phyloP scores from a whole-genome alignment of 2,113 vertebrate species.

The Phrynosoma platyrhinos region DNA sequence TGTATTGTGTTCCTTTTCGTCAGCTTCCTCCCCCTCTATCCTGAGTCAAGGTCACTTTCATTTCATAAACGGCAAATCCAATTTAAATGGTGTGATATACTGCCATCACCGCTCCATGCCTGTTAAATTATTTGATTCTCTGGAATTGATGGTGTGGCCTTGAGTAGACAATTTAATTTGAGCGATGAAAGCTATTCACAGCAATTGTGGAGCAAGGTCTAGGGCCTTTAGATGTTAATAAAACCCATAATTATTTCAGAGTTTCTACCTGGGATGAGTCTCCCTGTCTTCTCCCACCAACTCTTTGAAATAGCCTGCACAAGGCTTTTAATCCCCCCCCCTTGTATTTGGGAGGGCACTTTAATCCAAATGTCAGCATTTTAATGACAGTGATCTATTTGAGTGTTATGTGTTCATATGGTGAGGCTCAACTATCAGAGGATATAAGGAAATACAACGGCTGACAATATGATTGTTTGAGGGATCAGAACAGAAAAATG shows the following conservation, averaged over 20 bases:
- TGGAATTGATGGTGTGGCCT: constrained; percentile 56
- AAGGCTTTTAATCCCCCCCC: not conserved
- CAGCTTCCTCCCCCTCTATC: constrained; percentile 1
- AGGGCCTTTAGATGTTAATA: constrained; percentile 41
- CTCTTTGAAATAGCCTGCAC: not conserved
- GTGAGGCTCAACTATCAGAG: not conserved
- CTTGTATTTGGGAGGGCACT: not conserved
- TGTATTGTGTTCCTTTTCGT: constrained; percentile 32
- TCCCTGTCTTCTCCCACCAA: not conserved
- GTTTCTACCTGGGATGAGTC: constrained; percentile 3
- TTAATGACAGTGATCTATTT: not conserved
- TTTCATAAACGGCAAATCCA: constrained; percentile 60
- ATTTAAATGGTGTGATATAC: constrained; percentile 61
- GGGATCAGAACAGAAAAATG: no score
- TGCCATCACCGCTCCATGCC: constrained; percentile 27
- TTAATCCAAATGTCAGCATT: not conserved
- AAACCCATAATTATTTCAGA: constrained; percentile 9
- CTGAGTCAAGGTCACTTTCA: constrained; percentile 57
- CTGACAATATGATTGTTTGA: not conserved
- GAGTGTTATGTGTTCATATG: no score
- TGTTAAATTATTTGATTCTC: constrained; percentile 41
- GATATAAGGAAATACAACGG: not conserved
- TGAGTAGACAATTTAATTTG: constrained; percentile 64
- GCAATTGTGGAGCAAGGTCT: constrained; percentile 46
- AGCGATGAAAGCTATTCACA: constrained; percentile 50